Conservation (phyloP, 1,140 invertebrate species). For the Trichoplusia ni region DNA sequence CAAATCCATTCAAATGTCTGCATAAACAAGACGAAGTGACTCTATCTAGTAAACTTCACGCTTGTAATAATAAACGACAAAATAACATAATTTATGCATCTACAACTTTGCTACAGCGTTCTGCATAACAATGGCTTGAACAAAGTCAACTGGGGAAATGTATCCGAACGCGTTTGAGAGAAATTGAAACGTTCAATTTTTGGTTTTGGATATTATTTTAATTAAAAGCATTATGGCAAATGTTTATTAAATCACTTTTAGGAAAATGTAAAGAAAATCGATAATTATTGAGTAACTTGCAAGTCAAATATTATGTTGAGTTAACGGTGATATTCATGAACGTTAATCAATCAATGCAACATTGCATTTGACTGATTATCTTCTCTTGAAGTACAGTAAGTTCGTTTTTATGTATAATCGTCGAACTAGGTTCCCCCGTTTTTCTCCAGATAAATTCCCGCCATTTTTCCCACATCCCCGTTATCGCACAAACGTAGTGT, state of each 20-base stretch:
- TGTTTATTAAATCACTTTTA: no score
- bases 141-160: slow-evolving; percentile 33
- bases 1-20: slow-evolving; percentile 13
- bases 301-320: no score
- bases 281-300: no score
- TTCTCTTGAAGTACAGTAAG: no score
- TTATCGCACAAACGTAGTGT: slow-evolving; percentile 63
- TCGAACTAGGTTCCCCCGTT: not conserved
- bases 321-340: no score
- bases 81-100: slow-evolving; percentile 34
- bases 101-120: slow-evolving; percentile 32
- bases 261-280: no score
- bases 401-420: not conserved
- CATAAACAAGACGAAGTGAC: slow-evolving; percentile 13
- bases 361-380: no score
- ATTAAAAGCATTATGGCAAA: no score
- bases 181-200: slow-evolving; percentile 27
- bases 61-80: slow-evolving; percentile 28
- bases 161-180: slow-evolving; percentile 19
- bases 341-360: no score
- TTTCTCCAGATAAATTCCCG: slow-evolving; percentile 68
- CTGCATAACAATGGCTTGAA: slow-evolving; percentile 36
- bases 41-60: slow-evolving; percentile 6
- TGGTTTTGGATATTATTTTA: slow-evolving; percentile 8
- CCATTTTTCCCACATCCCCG: slow-evolving; percentile 70